Evolutionary conservation across 2,113 vertebrate species (phyloP).

Genomic region (Trichomycterus rosablanca): DNA sequence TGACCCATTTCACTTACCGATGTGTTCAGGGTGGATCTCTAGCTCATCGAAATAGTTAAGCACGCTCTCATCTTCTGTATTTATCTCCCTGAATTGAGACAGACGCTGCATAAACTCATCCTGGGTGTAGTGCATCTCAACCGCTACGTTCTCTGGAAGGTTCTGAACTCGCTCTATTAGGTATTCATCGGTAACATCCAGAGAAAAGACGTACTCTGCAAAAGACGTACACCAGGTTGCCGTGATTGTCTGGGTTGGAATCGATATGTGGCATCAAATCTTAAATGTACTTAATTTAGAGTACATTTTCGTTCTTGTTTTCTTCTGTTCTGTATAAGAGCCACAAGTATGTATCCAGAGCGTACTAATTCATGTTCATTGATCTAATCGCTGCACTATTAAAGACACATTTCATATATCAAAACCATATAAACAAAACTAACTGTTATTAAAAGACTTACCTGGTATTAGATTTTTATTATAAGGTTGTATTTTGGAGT

Average conservation of each 20-base stretch:
- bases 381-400: too few species aligned
- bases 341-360: too few species aligned
- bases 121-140: slow-evolving; percentile 71
- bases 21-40: slow-evolving; percentile 81
- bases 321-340: too few species aligned
- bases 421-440: neutral
- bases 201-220: slow-evolving; percentile 77
- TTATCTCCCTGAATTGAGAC: slow-evolving; percentile 67
- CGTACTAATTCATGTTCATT: too few species aligned
- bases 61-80: slow-evolving; percentile 70
- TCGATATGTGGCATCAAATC: neutral
- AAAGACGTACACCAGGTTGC: neutral
- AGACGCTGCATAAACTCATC: slow-evolving; percentile 70
- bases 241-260: neutral
- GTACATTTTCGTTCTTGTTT: too few species aligned
- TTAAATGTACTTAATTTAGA: too few species aligned
- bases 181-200: slow-evolving; percentile 81
- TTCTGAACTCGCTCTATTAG: slow-evolving; percentile 76
- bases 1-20: slow-evolving; percentile 67
- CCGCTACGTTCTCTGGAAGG: slow-evolving; percentile 71
- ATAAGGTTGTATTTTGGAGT: slow-evolving; percentile 57
- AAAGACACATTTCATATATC: neutral
- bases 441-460: slow-evolving; percentile 50
- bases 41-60: slow-evolving; percentile 90
- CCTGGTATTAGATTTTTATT: slow-evolving; percentile 80